Base-by-base conservation (phyloP, 2,888 invertebrate species). In the Eupithecia pulchellata region DNA sequence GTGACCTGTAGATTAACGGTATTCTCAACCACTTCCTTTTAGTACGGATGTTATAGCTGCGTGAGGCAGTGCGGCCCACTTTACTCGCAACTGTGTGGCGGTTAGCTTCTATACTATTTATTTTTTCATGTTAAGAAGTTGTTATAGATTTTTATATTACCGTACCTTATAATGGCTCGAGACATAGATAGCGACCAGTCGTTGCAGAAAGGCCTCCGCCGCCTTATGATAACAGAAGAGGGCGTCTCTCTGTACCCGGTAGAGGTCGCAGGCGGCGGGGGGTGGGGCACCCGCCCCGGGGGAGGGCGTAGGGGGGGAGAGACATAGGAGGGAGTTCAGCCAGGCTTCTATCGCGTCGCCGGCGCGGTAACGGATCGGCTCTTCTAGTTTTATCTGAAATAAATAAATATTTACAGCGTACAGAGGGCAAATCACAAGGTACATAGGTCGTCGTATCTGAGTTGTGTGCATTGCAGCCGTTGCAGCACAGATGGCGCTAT, bases 151-250 rank as follows among this genome's bases (percentile, higher is more conserved):
- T n/a, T 4, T 47, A n/a, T n/a, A n/a, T 3, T n/a, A n/a, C 17
- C 29, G 47, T 83, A 96, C 97, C 95, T 99, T 99, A 88, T 99
- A 99, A 94, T 99, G 99, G 8, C 99, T 99, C 0, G 99, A 96
- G 0, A 99, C 99, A 87, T 98, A 99, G 58, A 99, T 96, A 17
- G 98, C 96, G 77, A 99, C 98, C 13, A 99, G 88, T 72, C 98
- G 95, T 81, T 99, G 99, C 13, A 99, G 94, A 89, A 99, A 99
- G 3, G 96, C 95, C 90, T 98, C 98, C 0, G 98, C 97, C 0
- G 98, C 98, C 84, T 97, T 97, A 86, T 99, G 99, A 88, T 98
- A 99, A 68, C 99, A 99, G 92, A 99, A 99, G 34, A 99, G 91
- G 0, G 99, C 98, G 89, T 99, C 99, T 0, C 93, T 72, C 96